Percentiles rank a stretch among this genome's conserved stretches.
Evolutionary conservation across 1,140 invertebrate species (phyloP).

Genomic region (Heliothis virescens): DNA sequence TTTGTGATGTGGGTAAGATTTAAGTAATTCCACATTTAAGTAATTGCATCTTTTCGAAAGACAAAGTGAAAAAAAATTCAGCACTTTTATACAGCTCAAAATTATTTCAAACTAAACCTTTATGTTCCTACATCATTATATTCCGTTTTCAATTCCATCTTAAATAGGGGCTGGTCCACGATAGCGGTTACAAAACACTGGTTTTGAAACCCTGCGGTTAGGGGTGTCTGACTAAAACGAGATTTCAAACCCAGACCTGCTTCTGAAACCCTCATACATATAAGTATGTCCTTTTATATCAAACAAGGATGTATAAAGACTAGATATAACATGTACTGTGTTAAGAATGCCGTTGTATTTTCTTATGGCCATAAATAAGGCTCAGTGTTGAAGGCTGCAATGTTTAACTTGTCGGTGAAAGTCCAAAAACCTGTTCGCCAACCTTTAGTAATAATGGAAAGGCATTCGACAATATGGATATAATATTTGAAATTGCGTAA

Average conservation of each 20-base stretch:
- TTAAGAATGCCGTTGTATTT: constrained; percentile 6
- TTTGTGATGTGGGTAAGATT: too few species aligned
- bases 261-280: background rate
- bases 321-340: constrained; percentile 10
- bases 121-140: background rate
- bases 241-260: constrained; percentile 28
- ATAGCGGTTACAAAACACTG: constrained; percentile 17
- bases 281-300: background rate
- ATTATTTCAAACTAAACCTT: background rate
- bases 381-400: constrained; percentile 17
- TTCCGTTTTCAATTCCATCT: background rate
- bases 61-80: too few species aligned
- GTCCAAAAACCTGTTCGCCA: constrained; percentile 25
- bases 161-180: constrained; percentile 6
- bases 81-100: too few species aligned
- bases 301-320: constrained; percentile 8
- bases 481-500: background rate
- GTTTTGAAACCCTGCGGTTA: constrained; percentile 16
- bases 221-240: constrained; percentile 23
- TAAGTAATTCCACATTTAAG: too few species aligned
- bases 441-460: constrained; percentile 19
- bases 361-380: constrained; percentile 10
- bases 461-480: background rate
- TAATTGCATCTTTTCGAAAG: too few species aligned
- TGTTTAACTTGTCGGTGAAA: constrained; percentile 19